Evolutionary conservation across 2,888 invertebrate species (phyloP).

Genomic region (Macropis europaea): DNA sequence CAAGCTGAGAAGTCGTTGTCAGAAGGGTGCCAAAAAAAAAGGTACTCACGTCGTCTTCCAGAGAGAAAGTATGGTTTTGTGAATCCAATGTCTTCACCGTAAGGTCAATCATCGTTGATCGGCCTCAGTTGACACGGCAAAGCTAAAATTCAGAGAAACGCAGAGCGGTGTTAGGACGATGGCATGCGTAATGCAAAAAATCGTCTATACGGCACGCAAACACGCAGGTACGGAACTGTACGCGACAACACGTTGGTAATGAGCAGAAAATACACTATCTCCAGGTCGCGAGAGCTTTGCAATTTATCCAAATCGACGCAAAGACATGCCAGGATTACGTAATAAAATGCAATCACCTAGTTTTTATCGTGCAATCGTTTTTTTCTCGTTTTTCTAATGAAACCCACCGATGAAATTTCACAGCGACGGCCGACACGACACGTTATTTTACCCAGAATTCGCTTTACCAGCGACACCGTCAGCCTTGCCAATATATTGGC

Average conservation of each 20-base stretch:
- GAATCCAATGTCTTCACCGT: conserved; percentile 95
- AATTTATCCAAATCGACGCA: not conserved
- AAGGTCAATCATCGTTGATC: conserved; percentile 86
- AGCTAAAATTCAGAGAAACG: conserved; percentile 23
- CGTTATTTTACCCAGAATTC: conserved; percentile 72
- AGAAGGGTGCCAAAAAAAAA: not conserved
- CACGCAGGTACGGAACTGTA: conserved; percentile 35
- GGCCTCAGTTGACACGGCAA: conserved; percentile 8
- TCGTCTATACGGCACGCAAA: conserved; percentile 34
- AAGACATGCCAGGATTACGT: not conserved
- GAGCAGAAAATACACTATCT: not conserved
- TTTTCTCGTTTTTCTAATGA: conserved; percentile 37
- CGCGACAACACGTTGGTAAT: conserved; percentile 35
- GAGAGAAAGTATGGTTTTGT: conserved; percentile 89
- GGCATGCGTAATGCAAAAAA: conserved; percentile 14
- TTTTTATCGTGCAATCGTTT: conserved; percentile 26
- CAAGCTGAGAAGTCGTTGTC: not conserved
- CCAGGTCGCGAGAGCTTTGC: not conserved
- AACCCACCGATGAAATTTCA: conserved; percentile 46
- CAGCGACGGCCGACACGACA: conserved; percentile 52
- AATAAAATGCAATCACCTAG: conserved; percentile 1
- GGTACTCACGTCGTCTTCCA: conserved; percentile 91
- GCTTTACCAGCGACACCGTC: conserved; percentile 38
- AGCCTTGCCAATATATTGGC: conserved; percentile 26
- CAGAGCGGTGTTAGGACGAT: not conserved